Evolutionary conservation across 2,797 vertebrate genomes (phyloP).

Genomic region (Molossus molossus): DNA sequence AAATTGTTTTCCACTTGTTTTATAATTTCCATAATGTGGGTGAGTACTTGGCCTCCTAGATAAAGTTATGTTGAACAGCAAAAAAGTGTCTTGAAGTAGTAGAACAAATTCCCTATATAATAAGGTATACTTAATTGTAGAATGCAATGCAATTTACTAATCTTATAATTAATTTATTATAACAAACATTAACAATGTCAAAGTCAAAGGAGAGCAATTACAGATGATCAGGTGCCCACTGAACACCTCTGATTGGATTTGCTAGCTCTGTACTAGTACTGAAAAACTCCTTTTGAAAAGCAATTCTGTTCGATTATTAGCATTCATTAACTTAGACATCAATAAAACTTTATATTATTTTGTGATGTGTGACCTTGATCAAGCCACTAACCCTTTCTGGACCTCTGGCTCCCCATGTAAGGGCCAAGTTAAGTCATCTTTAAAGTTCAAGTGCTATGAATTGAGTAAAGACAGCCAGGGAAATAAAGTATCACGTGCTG

Average conservation of each 20-base stretch:
- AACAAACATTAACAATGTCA: slow-evolving; percentile 2
- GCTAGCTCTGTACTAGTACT: not conserved
- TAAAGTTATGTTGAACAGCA: not conserved
- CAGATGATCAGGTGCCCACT: not conserved
- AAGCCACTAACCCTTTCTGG: not conserved
- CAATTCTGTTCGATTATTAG: not conserved
- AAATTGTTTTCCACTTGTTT: slow-evolving; percentile 34
- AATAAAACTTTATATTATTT: slow-evolving; percentile 14
- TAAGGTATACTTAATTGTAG: not conserved
- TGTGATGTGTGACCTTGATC: not conserved
- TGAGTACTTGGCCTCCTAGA: not conserved
- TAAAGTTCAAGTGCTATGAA: not conserved
- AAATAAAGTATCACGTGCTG: not conserved
- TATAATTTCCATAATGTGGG: not conserved
- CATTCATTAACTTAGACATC: slow-evolving; percentile 22
- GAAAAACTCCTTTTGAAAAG: slow-evolving; percentile 43
- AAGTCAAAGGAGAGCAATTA: not conserved
- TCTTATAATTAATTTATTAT: slow-evolving; percentile 15
- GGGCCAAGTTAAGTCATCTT: not conserved
- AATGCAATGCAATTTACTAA: not conserved
- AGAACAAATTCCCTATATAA: slow-evolving; percentile 6
- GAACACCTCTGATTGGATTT: not conserved
- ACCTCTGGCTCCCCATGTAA: not conserved
- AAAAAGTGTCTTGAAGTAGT: slow-evolving; percentile 48
- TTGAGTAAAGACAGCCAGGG: not conserved